Conservation (phyloP, 1,140 invertebrate species). For the Papilio polyxenes region DNA sequence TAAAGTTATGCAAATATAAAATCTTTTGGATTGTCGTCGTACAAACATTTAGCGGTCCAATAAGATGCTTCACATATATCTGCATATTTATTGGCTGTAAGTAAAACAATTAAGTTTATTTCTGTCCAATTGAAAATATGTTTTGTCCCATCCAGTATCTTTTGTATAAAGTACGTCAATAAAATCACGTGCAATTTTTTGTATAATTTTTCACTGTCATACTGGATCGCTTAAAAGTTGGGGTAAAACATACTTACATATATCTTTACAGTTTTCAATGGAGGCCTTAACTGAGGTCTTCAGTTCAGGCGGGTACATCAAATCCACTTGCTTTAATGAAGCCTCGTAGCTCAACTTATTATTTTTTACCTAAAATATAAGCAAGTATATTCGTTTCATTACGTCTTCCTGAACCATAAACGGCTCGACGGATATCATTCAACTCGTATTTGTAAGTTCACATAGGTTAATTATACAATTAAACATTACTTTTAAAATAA, state of each 20-base stretch:
- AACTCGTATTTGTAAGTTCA: too few species aligned
- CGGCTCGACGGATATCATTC: too few species aligned
- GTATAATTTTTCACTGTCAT: too few species aligned
- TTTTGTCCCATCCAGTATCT: background rate
- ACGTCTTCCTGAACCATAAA: too few species aligned
- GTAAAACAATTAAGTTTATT: conserved; percentile 29
- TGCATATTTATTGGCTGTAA: conserved; percentile 65
- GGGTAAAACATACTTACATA: conserved; percentile 55
- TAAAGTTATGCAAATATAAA: conserved; percentile 57
- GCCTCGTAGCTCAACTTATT: conserved; percentile 70
- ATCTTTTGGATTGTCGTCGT: conserved; percentile 58
- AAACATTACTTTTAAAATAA: too few species aligned
- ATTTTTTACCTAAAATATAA: conserved; percentile 64
- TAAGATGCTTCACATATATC: conserved; percentile 63
- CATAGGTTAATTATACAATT: too few species aligned
- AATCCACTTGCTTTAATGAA: conserved; percentile 66
- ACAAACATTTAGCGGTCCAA: conserved; percentile 62
- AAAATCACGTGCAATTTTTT: too few species aligned
- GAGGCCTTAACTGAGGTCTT: conserved; percentile 61
- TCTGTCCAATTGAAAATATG: background rate
- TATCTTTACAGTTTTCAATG: conserved; percentile 62
- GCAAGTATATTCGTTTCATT: background rate
- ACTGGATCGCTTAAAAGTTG: background rate
- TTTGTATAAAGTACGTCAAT: too few species aligned
- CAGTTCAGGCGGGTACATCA: conserved; percentile 68